Percentiles rank a stretch among this genome's conserved stretches.
Evolutionary conservation across 2,797 vertebrate genomes (phyloP).

Genomic region (Mycteria americana): DNA sequence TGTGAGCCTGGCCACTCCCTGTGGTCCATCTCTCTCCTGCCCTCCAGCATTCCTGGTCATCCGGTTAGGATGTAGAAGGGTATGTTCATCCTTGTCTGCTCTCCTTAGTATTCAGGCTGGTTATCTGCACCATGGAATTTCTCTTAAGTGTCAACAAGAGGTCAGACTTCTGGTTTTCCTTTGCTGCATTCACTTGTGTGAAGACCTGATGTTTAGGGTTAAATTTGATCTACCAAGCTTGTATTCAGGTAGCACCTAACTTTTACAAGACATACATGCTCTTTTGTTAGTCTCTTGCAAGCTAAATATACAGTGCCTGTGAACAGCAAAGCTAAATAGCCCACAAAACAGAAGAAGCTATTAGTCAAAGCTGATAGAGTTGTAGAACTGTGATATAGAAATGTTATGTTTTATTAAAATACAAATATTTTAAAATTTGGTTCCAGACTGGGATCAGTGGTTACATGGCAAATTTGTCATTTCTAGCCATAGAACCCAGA

Average conservation of each 20-base stretch:
- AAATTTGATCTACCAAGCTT: background rate
- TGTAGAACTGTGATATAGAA: background rate
- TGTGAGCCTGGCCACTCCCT: rapidly evolving
- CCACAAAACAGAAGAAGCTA: background rate
- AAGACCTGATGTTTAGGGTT: background rate
- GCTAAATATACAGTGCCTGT: background rate
- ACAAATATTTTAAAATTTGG: background rate
- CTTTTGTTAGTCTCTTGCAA: background rate
- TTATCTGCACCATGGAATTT: background rate
- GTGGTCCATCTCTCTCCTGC: background rate
- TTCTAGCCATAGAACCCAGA: background rate
- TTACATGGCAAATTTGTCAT: background rate
- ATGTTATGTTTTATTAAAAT: background rate
- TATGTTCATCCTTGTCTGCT: background rate
- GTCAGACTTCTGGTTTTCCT: background rate
- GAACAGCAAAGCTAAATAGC: background rate
- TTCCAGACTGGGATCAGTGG: background rate
- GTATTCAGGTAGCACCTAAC: background rate
- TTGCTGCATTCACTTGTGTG: background rate
- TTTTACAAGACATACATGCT: background rate
- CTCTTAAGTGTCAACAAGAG: background rate
- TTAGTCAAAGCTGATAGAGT: background rate
- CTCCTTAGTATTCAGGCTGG: background rate
- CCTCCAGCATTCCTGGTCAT: background rate
- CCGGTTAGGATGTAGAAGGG: background rate